Conservation (phyloP, 2,888 invertebrate species). For the Hypsopygia costalis region DNA sequence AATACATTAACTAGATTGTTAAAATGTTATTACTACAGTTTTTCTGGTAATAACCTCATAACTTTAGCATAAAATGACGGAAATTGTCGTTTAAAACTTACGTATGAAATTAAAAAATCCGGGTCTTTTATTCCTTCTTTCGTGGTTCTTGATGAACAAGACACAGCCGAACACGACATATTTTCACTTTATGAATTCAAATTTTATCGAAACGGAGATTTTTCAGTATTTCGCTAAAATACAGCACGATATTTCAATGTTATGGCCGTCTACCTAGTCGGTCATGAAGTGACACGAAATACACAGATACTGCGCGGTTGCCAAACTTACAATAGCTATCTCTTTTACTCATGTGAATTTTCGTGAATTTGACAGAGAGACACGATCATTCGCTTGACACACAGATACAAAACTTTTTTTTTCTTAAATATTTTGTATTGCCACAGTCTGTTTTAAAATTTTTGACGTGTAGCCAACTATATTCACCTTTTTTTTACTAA, state of each 20-base stretch:
- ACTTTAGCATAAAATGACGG: not conserved
- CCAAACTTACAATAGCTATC: not conserved
- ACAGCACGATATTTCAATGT: not conserved
- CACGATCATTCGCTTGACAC: not conserved
- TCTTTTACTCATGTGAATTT: not conserved
- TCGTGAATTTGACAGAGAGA: not conserved
- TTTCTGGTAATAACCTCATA: not conserved
- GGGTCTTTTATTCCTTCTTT: conserved; percentile 9
- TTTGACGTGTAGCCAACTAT: too few relatives aligned
- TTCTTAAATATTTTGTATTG: too few relatives aligned
- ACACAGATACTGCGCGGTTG: not conserved
- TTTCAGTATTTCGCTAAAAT: not conserved
- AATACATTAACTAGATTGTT: not conserved
- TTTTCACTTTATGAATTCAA: conserved; percentile 1
- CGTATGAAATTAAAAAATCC: conserved; percentile 3
- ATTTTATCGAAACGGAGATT: not conserved
- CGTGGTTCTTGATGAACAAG: conserved; percentile 7
- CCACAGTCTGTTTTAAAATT: too few relatives aligned
- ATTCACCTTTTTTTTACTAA: too few relatives aligned
- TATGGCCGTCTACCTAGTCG: not conserved
- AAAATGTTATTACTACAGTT: not conserved
- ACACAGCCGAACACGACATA: conserved; percentile 8
- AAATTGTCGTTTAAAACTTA: not conserved
- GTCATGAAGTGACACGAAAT: not conserved
- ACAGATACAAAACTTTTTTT: not conserved